phyloP scores from a whole-genome alignment of 2,797 vertebrate genomes.

The Champsocephalus gunnari region DNA sequence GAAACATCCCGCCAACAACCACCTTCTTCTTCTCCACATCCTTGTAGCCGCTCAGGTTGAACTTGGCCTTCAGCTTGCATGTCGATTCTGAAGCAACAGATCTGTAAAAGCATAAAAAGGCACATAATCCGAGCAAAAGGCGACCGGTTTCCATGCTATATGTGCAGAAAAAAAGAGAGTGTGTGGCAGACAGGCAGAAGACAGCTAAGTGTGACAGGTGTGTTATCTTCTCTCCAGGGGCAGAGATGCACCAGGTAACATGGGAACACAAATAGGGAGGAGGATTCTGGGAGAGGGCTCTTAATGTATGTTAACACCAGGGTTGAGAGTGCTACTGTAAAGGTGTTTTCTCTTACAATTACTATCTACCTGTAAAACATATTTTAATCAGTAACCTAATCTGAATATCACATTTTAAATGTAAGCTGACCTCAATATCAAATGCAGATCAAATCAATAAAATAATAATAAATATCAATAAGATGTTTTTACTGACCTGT shows the following conservation, averaged over 20 bases:
- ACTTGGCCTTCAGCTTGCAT: constrained; percentile 89
- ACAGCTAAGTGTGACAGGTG: constrained; percentile 69
- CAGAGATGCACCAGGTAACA: constrained; percentile 23
- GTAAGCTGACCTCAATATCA: no score
- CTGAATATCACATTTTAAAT: no score
- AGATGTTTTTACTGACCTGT: no score
- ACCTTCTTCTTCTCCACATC: constrained; percentile 85
- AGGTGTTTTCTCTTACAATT: no score
- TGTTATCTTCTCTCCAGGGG: constrained; percentile 71
- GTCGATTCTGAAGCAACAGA: constrained; percentile 66
- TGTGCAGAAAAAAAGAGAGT: constrained; percentile 1
- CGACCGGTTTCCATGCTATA: constrained; percentile 68
- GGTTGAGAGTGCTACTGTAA: no score
- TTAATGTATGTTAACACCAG: background rate
- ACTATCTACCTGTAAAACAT: no score
- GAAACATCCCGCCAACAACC: constrained; percentile 88
- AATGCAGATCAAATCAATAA: no score
- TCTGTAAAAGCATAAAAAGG: constrained; percentile 46
- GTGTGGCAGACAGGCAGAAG: constrained; percentile 40
- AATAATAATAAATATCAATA: no score
- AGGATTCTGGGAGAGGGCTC: background rate
- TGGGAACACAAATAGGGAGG: constrained; percentile 24
- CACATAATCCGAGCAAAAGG: constrained; percentile 76
- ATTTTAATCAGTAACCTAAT: no score
- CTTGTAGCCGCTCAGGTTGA: constrained; percentile 89